Evolutionary conservation across 2,888 invertebrate species (phyloP), one percentile per base, ranked within the genome.

Genomic region (Luperina nickerlii): DNA sequence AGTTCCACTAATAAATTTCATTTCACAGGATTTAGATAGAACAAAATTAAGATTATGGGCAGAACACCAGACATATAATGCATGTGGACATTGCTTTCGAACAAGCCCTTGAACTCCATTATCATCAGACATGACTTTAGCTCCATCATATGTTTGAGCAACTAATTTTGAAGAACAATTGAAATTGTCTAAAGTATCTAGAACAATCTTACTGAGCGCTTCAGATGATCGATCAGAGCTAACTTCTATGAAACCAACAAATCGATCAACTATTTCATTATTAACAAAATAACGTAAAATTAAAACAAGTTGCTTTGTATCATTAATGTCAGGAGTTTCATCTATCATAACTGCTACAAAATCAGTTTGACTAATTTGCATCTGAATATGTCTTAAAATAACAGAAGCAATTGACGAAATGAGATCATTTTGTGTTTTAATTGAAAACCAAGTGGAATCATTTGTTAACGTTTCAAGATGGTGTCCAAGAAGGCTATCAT

Each of bases 81-180:
- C 65, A 6, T 65, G 65, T 65, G 65, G 65, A 65, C 38, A 65
- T 24, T 38, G 38, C 24, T 65, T 65, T 38, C 1, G 38, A 20
- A 65, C 65, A 65, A 38, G 11, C 11, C 11, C 32, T 38, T 65
- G 65, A 24, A 65, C 65, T 11, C 38, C 38, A 38, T 11, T 20
- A 65, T 24, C 65, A 38, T 38, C 65, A 38, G 65, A 65, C 32
- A 38, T 13, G 11, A 65, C 11, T 1, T 24, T 65, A 65, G 6
- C 65, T 65, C 32, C 24, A 24, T 65, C 20, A 24, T 38, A 65
- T 65, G 65, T 38, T 24, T 65, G 65, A 38, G 65, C 63, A 20
- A 65, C 63, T 65, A 65, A 32, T 65, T 32, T 65, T 6, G 63
- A 65, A 32, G 63, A 65, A 65, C 63, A 65, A 20, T 65, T 65